A percentile compares a stretch with the other conserved stretches of the same genome.
Evolutionary conservation across 2,797 vertebrate species (phyloP).

Genomic region (Pseudomugil gertrudae): DNA sequence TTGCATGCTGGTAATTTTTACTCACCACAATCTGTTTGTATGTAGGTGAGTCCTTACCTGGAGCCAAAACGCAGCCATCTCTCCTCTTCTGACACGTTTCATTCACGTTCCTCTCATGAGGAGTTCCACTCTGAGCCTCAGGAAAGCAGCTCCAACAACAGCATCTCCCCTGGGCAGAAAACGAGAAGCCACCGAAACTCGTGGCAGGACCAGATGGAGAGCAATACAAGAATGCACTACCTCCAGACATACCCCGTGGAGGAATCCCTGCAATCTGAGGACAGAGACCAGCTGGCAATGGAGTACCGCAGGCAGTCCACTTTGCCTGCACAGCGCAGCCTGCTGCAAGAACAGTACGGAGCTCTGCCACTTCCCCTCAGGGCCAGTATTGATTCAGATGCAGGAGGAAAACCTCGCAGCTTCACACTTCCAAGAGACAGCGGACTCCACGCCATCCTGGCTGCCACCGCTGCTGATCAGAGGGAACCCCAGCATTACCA

Average conservation of each 20-base stretch:
- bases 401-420: conserved; percentile 91
- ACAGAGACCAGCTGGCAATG: conserved; percentile 82
- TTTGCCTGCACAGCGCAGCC: conserved; percentile 91
- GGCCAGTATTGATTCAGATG: conserved; percentile 69
- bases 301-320: conserved; percentile 95
- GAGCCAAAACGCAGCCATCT: conserved; percentile 94
- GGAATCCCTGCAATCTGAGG: conserved; percentile 86
- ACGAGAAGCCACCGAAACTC: conserved; percentile 90
- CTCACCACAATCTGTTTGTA: conserved; percentile 13
- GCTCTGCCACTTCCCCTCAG: conserved; percentile 86
- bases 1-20: not conserved
- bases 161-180: conserved; percentile 88
- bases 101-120: conserved; percentile 94
- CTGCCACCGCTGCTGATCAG: conserved; percentile 84
- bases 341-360: conserved; percentile 91
- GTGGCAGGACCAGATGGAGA: conserved; percentile 98
- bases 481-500: conserved; percentile 85
- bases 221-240: conserved; percentile 92
- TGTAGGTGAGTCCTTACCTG: conserved; percentile 90
- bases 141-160: conserved; percentile 75
- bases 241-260: conserved; percentile 94
- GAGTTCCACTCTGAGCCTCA: conserved; percentile 88
- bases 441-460: conserved; percentile 93
- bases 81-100: conserved; percentile 94
- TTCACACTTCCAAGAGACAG: conserved; percentile 97